Percentiles rank a stretch among this genome's conserved stretches.
Evolutionary conservation across 2,113 vertebrate genomes (phyloP).

Genomic region (Carassius carassius): DNA sequence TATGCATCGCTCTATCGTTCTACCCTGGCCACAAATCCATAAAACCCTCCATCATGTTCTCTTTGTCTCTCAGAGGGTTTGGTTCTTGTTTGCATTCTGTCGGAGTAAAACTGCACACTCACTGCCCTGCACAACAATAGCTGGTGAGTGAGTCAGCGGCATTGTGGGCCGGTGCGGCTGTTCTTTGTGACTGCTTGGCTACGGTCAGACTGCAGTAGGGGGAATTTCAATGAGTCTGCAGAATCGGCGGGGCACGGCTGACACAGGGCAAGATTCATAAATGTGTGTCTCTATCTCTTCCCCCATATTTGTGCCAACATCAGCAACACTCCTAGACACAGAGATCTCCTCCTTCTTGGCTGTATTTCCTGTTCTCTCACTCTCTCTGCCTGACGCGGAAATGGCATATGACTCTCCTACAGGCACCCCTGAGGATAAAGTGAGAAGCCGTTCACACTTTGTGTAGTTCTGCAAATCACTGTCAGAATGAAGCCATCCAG

Average conservation of each 20-base stretch:
- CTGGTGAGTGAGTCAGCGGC: constrained; percentile 55
- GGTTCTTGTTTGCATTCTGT: constrained; percentile 22
- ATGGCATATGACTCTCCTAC: constrained; percentile 5
- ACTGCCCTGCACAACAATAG: constrained; percentile 49
- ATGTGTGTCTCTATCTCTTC: constrained; percentile 13
- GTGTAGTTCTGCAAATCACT: background rate
- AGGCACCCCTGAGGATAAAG: background rate
- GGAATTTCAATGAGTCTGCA: constrained; percentile 65
- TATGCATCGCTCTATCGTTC: background rate
- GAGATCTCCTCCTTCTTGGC: constrained; percentile 28
- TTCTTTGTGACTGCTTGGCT: constrained; percentile 56
- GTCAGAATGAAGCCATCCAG: background rate
- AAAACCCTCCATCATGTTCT: constrained; percentile 29
- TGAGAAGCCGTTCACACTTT: constrained; percentile 3
- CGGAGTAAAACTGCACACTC: constrained; percentile 44
- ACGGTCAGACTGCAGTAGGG: constrained; percentile 60
- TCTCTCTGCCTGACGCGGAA: background rate
- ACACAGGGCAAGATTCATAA: constrained; percentile 44
- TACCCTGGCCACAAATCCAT: constrained; percentile 17
- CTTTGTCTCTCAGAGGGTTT: constrained; percentile 27
- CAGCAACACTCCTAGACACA: constrained; percentile 37
- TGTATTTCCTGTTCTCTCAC: constrained; percentile 28
- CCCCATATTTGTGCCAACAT: constrained; percentile 27
- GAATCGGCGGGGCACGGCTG: constrained; percentile 31
- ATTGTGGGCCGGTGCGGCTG: constrained; percentile 38